Percentiles rank a stretch among this genome's conserved stretches.
These are phyloP conservation scores for Anguilla rostrata DNA, from an alignment of 2,113 vertebrate species.

Conservation along the genomic window DNA sequence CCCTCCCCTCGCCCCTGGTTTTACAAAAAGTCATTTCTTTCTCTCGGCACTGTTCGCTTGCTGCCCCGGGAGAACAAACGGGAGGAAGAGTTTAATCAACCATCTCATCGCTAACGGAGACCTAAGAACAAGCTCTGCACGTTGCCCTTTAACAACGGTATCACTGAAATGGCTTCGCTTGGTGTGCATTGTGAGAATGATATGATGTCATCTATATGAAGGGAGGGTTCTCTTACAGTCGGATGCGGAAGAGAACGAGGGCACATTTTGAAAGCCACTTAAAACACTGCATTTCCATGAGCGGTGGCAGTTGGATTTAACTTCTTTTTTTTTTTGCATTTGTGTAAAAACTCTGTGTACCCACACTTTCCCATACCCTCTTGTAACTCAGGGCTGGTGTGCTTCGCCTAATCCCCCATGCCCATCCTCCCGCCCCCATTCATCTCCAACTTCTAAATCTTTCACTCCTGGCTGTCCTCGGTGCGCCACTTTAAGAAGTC, in stretches of 20 bases:
- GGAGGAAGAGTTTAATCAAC: background rate
- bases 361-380: background rate
- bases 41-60: background rate
- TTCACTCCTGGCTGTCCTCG: conserved; percentile 76
- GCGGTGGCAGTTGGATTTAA: background rate
- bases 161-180: conserved; percentile 17
- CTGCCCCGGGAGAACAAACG: background rate
- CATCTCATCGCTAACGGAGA: background rate
- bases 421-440: conserved; percentile 17
- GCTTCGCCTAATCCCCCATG: conserved; percentile 12
- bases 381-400: background rate
- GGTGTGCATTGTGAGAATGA: conserved; percentile 8
- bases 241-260: background rate
- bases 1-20: background rate
- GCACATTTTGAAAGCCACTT: conserved; percentile 14
- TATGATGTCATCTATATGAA: background rate
- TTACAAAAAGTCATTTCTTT: background rate
- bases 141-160: background rate
- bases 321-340: conserved; percentile 2
- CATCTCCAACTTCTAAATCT: background rate
- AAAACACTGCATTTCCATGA: background rate
- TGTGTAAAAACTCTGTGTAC: background rate
- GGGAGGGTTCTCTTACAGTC: background rate
- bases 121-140: background rate
- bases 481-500: conserved; percentile 73